A percentile compares a stretch with the other conserved stretches of the same genome.
phyloP scores from a whole-genome alignment of 1,140 invertebrate genomes.

The Andrena cerasifolii region DNA sequence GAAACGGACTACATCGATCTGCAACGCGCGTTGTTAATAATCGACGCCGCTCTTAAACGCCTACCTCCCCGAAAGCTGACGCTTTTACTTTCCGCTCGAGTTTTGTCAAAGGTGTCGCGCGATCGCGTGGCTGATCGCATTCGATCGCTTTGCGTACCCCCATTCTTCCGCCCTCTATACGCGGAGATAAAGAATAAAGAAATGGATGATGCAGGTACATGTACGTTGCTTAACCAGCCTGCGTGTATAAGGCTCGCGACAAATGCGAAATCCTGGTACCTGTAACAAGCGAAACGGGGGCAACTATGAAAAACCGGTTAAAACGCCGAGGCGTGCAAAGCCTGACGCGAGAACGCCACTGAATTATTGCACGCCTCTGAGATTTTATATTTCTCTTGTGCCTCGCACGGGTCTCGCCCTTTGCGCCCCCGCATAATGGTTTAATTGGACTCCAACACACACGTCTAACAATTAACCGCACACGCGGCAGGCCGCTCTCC shows the following conservation, averaged over 20 bases:
- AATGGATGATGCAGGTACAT: neutral
- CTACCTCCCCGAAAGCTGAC: neutral
- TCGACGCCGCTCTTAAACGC: neutral
- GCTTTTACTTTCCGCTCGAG: neutral
- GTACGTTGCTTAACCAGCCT: conserved; percentile 43
- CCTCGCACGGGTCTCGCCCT: conserved; percentile 23
- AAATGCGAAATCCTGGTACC: conserved; percentile 40
- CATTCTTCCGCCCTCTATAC: neutral
- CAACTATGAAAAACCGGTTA: conserved; percentile 60
- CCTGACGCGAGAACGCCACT: conserved; percentile 60
- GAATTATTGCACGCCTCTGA: conserved; percentile 63
- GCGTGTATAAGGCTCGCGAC: conserved; percentile 29
- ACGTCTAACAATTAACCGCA: conserved; percentile 67
- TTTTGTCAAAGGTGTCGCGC: conserved; percentile 3
- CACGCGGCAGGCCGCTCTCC: conserved; percentile 40
- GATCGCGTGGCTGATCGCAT: neutral
- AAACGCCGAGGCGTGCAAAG: conserved; percentile 61
- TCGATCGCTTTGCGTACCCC: neutral
- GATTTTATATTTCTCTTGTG: conserved; percentile 67
- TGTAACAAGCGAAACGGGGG: conserved; percentile 55
- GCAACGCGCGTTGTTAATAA: conserved; percentile 14
- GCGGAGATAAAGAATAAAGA: neutral
- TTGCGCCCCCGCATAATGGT: conserved; percentile 62
- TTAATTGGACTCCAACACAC: conserved; percentile 69
- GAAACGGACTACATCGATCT: conserved; percentile 3